Evolutionary conservation across 2,888 invertebrate genomes (phyloP).

Genomic region (Podabrus alpinus): DNA sequence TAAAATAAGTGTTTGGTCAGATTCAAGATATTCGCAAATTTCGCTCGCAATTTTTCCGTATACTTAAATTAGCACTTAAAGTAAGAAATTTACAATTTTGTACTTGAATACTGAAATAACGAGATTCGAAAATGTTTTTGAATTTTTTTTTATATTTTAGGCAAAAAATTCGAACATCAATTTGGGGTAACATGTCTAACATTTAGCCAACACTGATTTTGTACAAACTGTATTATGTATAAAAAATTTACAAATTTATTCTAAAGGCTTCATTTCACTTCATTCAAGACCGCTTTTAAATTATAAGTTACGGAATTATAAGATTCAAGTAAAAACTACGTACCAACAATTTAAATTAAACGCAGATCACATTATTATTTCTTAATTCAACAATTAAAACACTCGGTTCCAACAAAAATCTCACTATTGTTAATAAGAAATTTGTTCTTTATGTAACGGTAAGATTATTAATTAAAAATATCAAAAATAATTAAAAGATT

Average conservation of each 20-base stretch:
- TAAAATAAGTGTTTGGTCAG: background rate
- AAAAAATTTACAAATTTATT: slow-evolving; percentile 31
- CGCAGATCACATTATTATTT: slow-evolving; percentile 21
- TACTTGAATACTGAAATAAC: slow-evolving; percentile 20
- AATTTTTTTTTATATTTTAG: slow-evolving; percentile 14
- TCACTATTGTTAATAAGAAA: background rate
- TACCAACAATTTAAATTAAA: background rate
- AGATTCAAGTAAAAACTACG: background rate
- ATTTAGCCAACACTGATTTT: slow-evolving; percentile 41
- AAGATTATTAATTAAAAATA: background rate
- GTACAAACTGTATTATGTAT: slow-evolving; percentile 39
- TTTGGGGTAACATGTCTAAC: slow-evolving; percentile 27
- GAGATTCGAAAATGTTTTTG: slow-evolving; percentile 15
- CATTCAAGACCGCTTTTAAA: slow-evolving; percentile 45
- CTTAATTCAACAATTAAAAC: slow-evolving; percentile 13
- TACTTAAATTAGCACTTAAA: slow-evolving; percentile 25
- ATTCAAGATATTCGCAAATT: slow-evolving; percentile 8
- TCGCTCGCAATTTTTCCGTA: slow-evolving; percentile 25
- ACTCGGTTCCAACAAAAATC: slow-evolving; percentile 19
- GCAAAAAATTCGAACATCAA: slow-evolving; percentile 30
- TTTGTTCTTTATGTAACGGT: background rate
- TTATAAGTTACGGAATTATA: background rate
- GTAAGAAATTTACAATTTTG: slow-evolving; percentile 24
- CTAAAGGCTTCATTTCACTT: slow-evolving; percentile 34
- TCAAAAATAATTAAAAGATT: background rate